Evolutionary conservation across 2,797 vertebrate species (phyloP), one percentile per base, ranked within the genome.

Genomic region (Microtus obscurus): DNA sequence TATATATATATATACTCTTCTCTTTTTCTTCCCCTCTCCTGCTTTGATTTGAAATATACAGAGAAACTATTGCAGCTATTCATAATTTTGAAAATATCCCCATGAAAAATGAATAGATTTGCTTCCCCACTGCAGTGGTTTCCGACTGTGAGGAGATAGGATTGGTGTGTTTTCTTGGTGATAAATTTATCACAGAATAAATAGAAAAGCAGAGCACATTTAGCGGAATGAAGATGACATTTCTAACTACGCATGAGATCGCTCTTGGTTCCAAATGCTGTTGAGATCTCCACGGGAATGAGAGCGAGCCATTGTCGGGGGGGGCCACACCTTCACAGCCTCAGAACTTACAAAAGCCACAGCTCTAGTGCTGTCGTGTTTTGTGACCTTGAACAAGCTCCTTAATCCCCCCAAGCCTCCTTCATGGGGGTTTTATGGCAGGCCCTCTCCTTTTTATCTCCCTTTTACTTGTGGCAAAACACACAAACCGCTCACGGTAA

Each of bases 401-500:
- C n/a, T 67, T 77, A 37, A 77, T n/a, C 87, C 89, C 87, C 83
- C 34, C 45, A 37, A 71, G 37, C 25, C 71, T 93, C 56, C 65
- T 91, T 83, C 27, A 56, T 59, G 61, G 40, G 37, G 16, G 86
- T 40, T 96, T 91, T 48, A 81, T 81, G 37, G 27, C 43, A 87
- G 29, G 27, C 65, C 37, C 34, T 45, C 73, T 76, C 2, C 27
- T 71, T 94, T 93, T 94, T 71, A 83, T 40, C 53, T 25, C 17
- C 27, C n/a, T n/a, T 80, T 81, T 93, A 69, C 74, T 90, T 91
- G 25, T 67, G 87, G 76, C 79, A 87, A 95, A 73, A 69, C 95
- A 90, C 92, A 69, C 45, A 94, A 87, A 76, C 34, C 53, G 27
- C 61, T 92, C 69, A 73, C 12, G 21, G 27, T 88, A 95, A 37